These are phyloP conservation scores for Ardeotis arabs DNA, from an alignment of 2,113 vertebrate species.

Conservation along the genomic window DNA sequence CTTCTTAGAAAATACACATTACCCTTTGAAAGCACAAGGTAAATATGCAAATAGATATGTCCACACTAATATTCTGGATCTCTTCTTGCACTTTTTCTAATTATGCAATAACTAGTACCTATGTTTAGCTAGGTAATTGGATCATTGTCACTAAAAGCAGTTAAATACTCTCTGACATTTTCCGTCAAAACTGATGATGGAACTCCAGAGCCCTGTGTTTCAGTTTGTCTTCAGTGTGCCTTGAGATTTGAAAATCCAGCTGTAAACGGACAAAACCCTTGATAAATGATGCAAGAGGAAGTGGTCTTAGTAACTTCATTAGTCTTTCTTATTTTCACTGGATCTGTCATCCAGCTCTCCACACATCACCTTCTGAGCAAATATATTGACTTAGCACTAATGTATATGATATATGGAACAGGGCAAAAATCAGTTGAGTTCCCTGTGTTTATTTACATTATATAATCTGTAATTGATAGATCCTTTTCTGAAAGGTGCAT, in stretches of 20 bases:
- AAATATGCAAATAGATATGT: not conserved
- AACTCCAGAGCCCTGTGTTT: not conserved
- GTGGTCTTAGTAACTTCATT: not conserved
- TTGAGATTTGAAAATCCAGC: not conserved
- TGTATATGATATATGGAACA: not conserved
- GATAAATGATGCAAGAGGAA: not conserved
- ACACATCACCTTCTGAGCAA: not conserved
- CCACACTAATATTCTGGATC: not conserved
- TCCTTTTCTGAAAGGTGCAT: not conserved
- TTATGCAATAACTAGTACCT: not conserved
- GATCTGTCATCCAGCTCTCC: not conserved
- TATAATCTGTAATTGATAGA: not conserved
- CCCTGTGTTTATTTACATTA: not conserved
- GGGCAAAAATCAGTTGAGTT: not conserved
- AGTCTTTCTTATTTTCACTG: not conserved
- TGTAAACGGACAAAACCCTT: not conserved
- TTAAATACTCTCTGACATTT: not conserved
- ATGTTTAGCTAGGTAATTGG: not conserved
- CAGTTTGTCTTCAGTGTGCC: not conserved
- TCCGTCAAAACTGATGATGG: not conserved
- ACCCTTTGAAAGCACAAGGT: not conserved
- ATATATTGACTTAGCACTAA: not conserved
- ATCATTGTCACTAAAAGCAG: not conserved
- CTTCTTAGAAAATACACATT: not conserved
- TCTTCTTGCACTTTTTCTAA: not conserved